Evolutionary conservation across 2,113 vertebrate genomes (phyloP).

Genomic region (Nymphicus hollandicus): DNA sequence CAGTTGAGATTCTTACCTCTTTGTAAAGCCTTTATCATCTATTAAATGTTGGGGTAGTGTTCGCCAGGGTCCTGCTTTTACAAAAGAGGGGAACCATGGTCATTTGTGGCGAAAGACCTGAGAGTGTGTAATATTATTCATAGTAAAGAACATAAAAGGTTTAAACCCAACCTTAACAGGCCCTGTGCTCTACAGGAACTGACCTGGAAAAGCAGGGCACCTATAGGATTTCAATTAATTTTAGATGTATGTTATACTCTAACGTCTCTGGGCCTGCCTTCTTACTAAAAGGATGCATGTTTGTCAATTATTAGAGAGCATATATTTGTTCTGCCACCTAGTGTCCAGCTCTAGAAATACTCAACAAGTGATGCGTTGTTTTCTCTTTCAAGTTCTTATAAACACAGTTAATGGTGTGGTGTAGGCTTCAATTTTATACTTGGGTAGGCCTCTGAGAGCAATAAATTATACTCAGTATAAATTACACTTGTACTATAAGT

Average conservation of each 20-base stretch:
- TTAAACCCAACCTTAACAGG: not conserved
- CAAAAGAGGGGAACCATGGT: not conserved
- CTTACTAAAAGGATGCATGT: fast-evolving
- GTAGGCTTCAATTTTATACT: not conserved
- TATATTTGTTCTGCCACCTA: conserved; percentile 56
- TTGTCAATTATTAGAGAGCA: not conserved
- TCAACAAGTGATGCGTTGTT: not conserved
- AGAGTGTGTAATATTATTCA: fast-evolving
- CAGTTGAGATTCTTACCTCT: not conserved
- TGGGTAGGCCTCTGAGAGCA: not conserved
- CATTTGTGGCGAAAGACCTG: fast-evolving
- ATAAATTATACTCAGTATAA: not conserved
- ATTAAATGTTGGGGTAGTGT: not conserved
- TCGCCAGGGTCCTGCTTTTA: not conserved
- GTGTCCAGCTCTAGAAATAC: not conserved
- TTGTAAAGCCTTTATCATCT: not conserved
- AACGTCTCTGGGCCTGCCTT: not conserved
- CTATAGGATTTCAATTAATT: not conserved
- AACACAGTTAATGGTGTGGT: not conserved
- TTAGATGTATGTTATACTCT: not conserved
- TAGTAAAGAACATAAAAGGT: not conserved
- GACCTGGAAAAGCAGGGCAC: not conserved
- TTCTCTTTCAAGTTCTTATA: not conserved
- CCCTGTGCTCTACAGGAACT: not conserved
- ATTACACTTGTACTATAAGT: not conserved